Base-by-base conservation (phyloP, 2,797 vertebrate genomes). In the Sternarchorhynchus goeldii region DNA sequence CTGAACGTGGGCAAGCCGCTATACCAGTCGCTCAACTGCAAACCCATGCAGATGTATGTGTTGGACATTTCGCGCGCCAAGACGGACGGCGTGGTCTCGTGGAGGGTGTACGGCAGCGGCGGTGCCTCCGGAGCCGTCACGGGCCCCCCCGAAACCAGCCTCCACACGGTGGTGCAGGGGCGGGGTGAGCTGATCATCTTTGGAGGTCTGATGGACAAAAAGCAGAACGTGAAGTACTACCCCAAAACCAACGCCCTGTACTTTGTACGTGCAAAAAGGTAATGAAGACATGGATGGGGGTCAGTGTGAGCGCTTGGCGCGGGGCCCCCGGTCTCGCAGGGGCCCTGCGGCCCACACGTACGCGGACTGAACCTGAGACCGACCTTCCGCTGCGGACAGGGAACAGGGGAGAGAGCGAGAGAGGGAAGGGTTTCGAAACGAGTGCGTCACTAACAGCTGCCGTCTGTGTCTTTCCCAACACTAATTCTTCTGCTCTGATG, bases 201-300 rank as follows among this genome's bases (percentile, higher is more conserved):
- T 0, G 98, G 97, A 12, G 98, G 98, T 68, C 94, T 99, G 84
- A 98, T 99, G 96, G 98, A 99, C 96, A 99, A 98, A 93, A 99
- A 99, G 91, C 98, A 99, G 88, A 99, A 99, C 86, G 96, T 98
- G 81, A 99, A 99, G 90, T 99, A 99, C 88, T 99, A 99, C 89
- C 97, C 97, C 84, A 99, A 99, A 95, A 99, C 97, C 81, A 99
- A 99, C 75, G 97, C 97, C 94, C 96, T 99, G 97, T 99, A 99
- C 93, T 99, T 99, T 87, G 97, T 99, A 76, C 94, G 97, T 41
- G 98, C 97, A 62, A 99, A 99, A 89, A 99, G 98, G 97, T 99
- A 96, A 95, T 96, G 90, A 65, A 68, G 63, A 77, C 65, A 81
- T 69, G 1, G 17, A 67, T n/a, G n/a, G 60, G 76, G 34, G 60